Base-by-base conservation (phyloP, 1,140 invertebrate species). In the Pomacea maculata region DNA sequence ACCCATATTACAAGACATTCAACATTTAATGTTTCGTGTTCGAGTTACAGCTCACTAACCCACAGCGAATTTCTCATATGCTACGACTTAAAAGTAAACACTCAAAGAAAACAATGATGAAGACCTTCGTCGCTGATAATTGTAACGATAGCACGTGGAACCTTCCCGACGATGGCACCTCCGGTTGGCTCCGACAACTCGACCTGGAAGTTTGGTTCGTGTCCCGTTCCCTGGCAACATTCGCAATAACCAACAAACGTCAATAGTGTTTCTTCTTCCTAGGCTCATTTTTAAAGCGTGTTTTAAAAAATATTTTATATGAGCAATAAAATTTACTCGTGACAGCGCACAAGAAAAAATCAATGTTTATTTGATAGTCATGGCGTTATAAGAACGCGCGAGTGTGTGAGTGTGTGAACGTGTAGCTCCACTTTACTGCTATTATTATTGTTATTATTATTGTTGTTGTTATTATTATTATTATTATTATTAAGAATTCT, bases 111-210 rank as follows among this genome's bases (percentile, higher is more conserved):
- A n/a, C 14, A 61, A 10, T 15, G 12, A 6, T 19, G 55, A 84
- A 88, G 88, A 94, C 94, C 94, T 89, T 94, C 94, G 88, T 95
- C 94, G 86, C 94, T 94, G 11, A 94, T 94, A 63, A 95, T 94
- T 0, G 94, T 95, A 10, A 95, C 92, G 64, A 94, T 94, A 11
- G 92, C 92, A 85, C 93, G 92, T 52, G 92, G 92, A 52, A 93
- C 92, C 80, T 92, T 91, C 17, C 94, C 94, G 10, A 95, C 85
- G 81, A 90, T 90, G 10, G 93, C 93, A n/a, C 94, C 94, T 7
- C 92, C 93, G 65, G 91, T 90, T 2, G 94, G 89, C 17, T 92
- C 91, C 82, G 91, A 92, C 14, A 95, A 83, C 83, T 93, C 93
- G n/a, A 94, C 87, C 87, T 94, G 93, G 88, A 94, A 95, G 86